A percentile compares a stretch with the other conserved stretches of the same genome.
phyloP scores from a whole-genome alignment of 2,113 vertebrate species.

The Ifrita kowaldi region DNA sequence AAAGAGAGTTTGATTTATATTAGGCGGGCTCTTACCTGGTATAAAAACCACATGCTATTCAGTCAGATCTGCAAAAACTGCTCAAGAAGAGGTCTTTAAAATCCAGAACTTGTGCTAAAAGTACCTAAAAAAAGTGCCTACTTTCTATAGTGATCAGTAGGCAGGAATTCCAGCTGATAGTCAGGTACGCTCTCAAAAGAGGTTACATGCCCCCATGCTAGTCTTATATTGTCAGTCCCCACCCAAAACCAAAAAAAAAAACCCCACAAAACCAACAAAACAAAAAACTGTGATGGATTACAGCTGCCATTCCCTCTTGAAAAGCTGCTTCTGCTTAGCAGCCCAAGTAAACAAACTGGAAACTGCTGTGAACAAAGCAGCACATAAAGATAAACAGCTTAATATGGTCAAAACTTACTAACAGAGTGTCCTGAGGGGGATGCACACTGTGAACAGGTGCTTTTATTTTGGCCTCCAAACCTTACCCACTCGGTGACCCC shows the following conservation, averaged over 20 bases:
- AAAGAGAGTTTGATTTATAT: neutral
- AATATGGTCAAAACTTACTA: neutral
- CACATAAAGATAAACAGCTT: neutral
- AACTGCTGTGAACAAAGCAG: neutral
- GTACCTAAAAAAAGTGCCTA: neutral
- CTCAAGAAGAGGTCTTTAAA: neutral
- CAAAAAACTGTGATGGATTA: neutral
- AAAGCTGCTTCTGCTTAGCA: neutral
- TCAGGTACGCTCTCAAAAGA: neutral
- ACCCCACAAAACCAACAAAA: neutral
- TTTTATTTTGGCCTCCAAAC: neutral
- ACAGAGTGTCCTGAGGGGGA: neutral
- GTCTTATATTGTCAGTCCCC: neutral
- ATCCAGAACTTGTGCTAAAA: neutral
- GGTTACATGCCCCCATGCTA: accelerated
- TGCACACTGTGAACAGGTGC: neutral
- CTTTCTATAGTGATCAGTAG: accelerated
- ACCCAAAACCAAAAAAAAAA: neutral
- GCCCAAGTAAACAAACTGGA: neutral
- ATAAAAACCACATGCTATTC: neutral
- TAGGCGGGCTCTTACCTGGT: neutral
- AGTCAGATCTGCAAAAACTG: neutral
- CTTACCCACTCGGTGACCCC: neutral
- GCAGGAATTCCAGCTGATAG: neutral
- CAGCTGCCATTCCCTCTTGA: neutral